A percentile compares a stretch with the other conserved stretches of the same genome.
These are phyloP conservation scores for Hexactinellida sp. DNA, from an alignment of 37 sponge, comb jelly and placozoan species.

Conservation along the genomic window DNA sequence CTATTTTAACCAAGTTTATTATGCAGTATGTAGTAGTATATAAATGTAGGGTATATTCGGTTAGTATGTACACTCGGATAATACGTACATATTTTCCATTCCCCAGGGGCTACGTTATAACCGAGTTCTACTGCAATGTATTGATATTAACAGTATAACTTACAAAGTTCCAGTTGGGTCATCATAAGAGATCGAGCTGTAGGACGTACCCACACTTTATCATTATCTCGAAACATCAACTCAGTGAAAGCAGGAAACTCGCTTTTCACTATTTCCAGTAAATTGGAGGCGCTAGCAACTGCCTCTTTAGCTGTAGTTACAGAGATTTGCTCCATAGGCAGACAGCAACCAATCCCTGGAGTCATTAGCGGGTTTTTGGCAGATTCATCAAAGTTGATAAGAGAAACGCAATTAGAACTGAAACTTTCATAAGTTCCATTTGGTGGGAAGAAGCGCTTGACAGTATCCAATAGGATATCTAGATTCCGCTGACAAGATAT, in stretches of 20 bases:
- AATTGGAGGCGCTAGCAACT: neutral
- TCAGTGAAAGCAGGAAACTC: neutral
- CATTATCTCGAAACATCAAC: neutral
- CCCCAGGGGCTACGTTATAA: too few relatives aligned
- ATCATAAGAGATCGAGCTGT: neutral
- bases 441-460: neutral
- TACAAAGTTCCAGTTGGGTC: neutral
- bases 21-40: too few relatives aligned
- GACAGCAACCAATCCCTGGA: neutral
- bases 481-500: neutral
- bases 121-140: too few relatives aligned
- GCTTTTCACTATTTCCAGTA: neutral
- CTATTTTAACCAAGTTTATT: too few relatives aligned
- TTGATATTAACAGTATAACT: too few relatives aligned
- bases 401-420: neutral
- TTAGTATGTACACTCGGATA: too few relatives aligned
- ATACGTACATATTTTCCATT: too few relatives aligned
- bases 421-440: neutral
- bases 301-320: neutral
- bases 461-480: neutral
- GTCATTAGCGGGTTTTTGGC: neutral
- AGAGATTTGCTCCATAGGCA: neutral
- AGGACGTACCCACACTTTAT: neutral
- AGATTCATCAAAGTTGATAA: neutral
- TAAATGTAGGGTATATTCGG: too few relatives aligned